phyloP scores from a whole-genome alignment of 2,797 vertebrate genomes.

The Scleropages formosus region DNA sequence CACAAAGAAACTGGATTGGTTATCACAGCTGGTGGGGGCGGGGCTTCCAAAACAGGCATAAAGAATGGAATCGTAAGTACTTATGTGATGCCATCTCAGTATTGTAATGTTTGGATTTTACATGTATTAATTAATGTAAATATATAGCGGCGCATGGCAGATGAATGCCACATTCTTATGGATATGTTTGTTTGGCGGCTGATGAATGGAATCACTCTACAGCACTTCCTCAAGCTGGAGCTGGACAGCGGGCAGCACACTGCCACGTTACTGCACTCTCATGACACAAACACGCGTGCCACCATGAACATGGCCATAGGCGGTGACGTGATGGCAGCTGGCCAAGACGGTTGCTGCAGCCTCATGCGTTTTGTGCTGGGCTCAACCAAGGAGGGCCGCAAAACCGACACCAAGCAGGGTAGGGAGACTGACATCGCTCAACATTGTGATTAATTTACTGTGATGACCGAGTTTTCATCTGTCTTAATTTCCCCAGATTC shows the following conservation, averaged over 20 bases:
- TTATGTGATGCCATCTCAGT: not conserved
- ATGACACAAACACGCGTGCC: constrained; percentile 84
- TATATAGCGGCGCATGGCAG: not conserved
- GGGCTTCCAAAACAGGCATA: constrained; percentile 88
- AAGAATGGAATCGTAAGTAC: constrained; percentile 86
- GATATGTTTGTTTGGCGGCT: constrained; percentile 26
- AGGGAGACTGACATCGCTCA: constrained; percentile 51
- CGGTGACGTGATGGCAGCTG: constrained; percentile 80
- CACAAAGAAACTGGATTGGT: constrained; percentile 75
- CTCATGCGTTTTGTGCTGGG: constrained; percentile 72
- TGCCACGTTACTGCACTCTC: constrained; percentile 80
- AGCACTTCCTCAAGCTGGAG: constrained; percentile 87
- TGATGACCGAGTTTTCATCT: not conserved
- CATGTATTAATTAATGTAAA: constrained; percentile 14
- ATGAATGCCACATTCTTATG: not conserved
- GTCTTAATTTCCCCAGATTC: not conserved
- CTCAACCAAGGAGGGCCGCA: constrained; percentile 37
- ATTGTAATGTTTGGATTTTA: not conserved
- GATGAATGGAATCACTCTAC: constrained; percentile 25
- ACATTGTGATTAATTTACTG: not conserved
- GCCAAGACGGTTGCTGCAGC: constrained; percentile 84
- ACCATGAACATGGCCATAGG: constrained; percentile 90
- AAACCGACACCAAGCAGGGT: constrained; percentile 60
- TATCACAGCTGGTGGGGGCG: constrained; percentile 86
- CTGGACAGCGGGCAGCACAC: constrained; percentile 72